Conservation (phyloP, 2,113 vertebrate genomes). For the Tachysurus fulvidraco region DNA sequence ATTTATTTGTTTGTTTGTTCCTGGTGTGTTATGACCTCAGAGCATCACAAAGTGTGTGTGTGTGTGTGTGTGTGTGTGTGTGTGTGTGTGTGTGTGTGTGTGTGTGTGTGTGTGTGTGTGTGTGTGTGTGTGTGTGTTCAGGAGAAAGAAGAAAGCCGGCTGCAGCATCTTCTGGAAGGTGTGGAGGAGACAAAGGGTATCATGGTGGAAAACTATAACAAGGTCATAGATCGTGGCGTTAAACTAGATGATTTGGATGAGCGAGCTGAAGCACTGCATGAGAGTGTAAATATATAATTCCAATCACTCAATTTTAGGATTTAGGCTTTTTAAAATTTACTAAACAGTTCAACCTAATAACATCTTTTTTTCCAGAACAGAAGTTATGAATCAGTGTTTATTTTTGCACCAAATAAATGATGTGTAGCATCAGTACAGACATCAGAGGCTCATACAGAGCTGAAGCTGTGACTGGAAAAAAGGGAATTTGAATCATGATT, state of each 20-base stretch:
- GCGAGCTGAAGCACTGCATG: not conserved
- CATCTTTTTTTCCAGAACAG: no score
- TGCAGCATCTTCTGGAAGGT: not conserved
- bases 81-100: not conserved
- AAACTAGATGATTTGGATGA: not conserved
- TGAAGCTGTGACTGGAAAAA: not conserved
- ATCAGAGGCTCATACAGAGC: not conserved
- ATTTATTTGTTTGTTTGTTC: no score
- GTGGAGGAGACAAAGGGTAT: not conserved
- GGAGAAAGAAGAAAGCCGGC: not conserved
- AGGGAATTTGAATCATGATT: not conserved
- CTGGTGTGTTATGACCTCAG: no score
- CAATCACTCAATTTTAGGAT: no score
- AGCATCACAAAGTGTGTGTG: not conserved
- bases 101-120: not conserved
- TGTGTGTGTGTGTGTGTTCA: not conserved
- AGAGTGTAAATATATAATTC: not conserved
- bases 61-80: not conserved
- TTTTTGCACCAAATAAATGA: no score
- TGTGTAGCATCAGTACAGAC: no score
- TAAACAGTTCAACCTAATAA: no score
- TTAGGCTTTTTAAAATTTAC: no score
- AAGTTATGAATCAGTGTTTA: no score
- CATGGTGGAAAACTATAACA: not conserved
- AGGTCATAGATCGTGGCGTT: not conserved